Conservation (phyloP, 2,113 vertebrate genomes). For the Thryonomys swinderianus region DNA sequence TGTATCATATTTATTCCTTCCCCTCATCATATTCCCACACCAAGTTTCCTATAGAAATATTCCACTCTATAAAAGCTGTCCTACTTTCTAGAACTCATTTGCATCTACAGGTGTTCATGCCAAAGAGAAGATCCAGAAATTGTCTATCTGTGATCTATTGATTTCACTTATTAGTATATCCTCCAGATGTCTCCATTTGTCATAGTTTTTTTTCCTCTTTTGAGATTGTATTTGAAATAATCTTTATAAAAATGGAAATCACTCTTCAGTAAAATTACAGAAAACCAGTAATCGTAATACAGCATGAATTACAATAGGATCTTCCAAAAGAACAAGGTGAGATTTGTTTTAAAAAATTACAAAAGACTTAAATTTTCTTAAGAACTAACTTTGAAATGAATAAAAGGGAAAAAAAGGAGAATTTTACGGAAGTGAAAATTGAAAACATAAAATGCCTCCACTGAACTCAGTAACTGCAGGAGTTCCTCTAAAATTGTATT, state of each 20-base stretch:
- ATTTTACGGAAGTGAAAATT: not conserved
- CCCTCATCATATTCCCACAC: no score
- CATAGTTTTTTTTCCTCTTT: not conserved
- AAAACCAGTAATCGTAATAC: not conserved
- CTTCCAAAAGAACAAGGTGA: not conserved
- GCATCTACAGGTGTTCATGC: no score
- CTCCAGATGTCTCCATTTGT: no score
- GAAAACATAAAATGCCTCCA: not conserved
- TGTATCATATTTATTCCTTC: no score
- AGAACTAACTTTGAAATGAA: not conserved
- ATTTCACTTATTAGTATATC: no score
- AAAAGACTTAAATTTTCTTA: not conserved
- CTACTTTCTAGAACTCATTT: no score
- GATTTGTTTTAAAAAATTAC: not conserved
- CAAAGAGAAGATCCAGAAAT: no score
- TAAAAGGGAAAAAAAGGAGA: not conserved
- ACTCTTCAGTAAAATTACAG: not conserved
- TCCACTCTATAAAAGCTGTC: no score
- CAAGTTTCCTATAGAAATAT: no score
- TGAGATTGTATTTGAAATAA: not conserved
- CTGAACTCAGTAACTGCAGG: not conserved
- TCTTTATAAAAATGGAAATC: not conserved
- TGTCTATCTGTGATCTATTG: no score
- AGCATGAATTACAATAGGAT: not conserved
- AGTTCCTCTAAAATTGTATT: not conserved